These are phyloP conservation scores for Ooceraea biroi DNA, from an alignment of 1,140 invertebrate genomes.

Conservation along the genomic window DNA sequence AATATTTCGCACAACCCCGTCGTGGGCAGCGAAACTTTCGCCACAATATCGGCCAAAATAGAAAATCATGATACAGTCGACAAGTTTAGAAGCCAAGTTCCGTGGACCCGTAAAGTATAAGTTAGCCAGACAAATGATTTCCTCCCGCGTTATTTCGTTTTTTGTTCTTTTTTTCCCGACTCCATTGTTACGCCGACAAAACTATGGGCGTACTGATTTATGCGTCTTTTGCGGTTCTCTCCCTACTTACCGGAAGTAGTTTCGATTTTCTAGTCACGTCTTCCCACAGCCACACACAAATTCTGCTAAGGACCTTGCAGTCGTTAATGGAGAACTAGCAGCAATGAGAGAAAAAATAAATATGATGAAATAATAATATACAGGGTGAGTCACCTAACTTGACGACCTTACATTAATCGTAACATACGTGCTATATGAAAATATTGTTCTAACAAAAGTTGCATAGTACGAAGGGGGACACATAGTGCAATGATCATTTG, in stretches of 20 bases:
- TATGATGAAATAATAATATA: background rate
- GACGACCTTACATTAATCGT: no score
- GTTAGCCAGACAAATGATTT: background rate
- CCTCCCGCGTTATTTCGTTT: background rate
- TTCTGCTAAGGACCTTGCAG: background rate
- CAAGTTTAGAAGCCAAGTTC: conserved; percentile 46
- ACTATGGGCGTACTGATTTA: conserved; percentile 38
- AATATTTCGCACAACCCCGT: conserved; percentile 2
- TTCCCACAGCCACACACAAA: background rate
- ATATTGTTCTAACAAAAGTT: no score
- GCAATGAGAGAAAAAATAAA: background rate
- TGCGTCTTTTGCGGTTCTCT: conserved; percentile 1
- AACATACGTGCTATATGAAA: no score
- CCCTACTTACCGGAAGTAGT: background rate
- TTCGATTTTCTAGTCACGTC: conserved; percentile 24
- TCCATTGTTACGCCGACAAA: background rate
- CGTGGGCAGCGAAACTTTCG: conserved; percentile 31
- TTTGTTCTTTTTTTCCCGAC: background rate
- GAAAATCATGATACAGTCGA: conserved; percentile 54
- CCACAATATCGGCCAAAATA: conserved; percentile 31
- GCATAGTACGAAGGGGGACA: no score
- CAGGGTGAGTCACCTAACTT: no score
- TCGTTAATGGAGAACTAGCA: background rate
- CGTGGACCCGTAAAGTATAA: background rate
- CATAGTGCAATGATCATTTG: no score